phyloP scores from a whole-genome alignment of 2,113 vertebrate species.

The Hipposideros armiger region DNA sequence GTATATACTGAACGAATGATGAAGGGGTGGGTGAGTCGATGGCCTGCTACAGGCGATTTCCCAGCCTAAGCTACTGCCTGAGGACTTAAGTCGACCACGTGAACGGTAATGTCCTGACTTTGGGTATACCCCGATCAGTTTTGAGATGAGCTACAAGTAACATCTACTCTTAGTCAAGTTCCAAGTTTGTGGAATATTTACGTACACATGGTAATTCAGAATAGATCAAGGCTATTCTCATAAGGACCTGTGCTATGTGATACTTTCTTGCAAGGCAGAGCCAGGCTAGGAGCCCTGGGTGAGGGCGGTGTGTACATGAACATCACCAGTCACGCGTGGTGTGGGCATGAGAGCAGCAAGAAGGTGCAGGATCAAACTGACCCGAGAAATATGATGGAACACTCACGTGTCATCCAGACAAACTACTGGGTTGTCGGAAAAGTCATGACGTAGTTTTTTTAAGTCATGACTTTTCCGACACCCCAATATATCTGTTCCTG shows the following conservation, averaged over 20 bases:
- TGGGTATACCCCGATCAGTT: no score
- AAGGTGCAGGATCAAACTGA: fast-evolving
- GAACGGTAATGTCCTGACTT: fast-evolving
- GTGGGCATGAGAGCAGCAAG: not conserved
- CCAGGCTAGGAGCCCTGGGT: not conserved
- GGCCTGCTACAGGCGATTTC: not conserved
- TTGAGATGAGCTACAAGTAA: not conserved
- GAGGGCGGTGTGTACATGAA: not conserved
- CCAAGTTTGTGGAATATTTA: not conserved
- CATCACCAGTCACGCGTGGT: fast-evolving
- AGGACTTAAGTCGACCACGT: fast-evolving
- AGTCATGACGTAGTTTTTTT: no score
- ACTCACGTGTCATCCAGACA: not conserved
- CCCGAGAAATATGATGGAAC: not conserved
- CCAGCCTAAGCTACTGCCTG: no score
- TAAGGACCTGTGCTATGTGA: fast-evolving
- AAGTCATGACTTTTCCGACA: no score
- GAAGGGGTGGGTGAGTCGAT: fast-evolving
- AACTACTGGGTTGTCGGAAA: no score
- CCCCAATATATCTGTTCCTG: no score
- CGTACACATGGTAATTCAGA: not conserved
- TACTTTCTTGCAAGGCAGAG: not conserved
- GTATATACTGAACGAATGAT: fast-evolving
- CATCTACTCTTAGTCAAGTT: not conserved
- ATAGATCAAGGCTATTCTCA: not conserved